Base-by-base conservation (phyloP, 2,797 vertebrate genomes). In the Serranus cabrilla region DNA sequence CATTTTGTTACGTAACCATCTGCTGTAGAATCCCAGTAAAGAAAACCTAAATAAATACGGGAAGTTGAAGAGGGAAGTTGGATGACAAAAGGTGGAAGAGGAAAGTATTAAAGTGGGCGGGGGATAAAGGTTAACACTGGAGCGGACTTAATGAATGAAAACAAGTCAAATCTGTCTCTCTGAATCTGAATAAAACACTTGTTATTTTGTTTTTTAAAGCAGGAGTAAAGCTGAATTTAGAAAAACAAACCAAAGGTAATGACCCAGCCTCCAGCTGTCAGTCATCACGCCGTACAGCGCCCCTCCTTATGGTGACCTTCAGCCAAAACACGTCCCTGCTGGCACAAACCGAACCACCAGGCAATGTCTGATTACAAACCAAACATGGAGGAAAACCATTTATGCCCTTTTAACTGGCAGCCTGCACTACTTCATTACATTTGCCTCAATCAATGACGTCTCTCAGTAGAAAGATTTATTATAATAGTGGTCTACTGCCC, bases 221-320 rank as follows among this genome's bases (percentile, higher is more conserved):
- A 51, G 57, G 3, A 17, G 18, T 40, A 23, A 0, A 13, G 25
- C 7, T 58, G 20, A 37, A 37, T 60, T 20, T 18, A 13, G 17
- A 58, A n/a, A 11, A 16, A 46, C 7, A 31, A 63, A 42, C 2
- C 18, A 21, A 39, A 45, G 13, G 9, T 14, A 63, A 59, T 49
- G 0, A 68, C 58, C 4, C 23, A 58, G 18, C 16, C 25, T 65
- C 39, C 67, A 51, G 18, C 46, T 71, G 63, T 51, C 10, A 71
- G 58, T 61, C 37, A 71, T 55, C 34, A 39, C 81, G 56, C 49
- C 72, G 40, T 71, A 69, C 69, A 77, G 56, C 39, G 27, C 47
- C 6, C 39, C 77, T 76, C 52, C 56, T 79, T 72, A 73, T 60
- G 54, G 42, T 81, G 78, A 88, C 79, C 71, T 84, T 87, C 78